Evolutionary conservation across 2,113 vertebrate genomes (phyloP), one percentile per base, ranked within the genome.

Genomic region (Shinisaurus crocodilurus): DNA sequence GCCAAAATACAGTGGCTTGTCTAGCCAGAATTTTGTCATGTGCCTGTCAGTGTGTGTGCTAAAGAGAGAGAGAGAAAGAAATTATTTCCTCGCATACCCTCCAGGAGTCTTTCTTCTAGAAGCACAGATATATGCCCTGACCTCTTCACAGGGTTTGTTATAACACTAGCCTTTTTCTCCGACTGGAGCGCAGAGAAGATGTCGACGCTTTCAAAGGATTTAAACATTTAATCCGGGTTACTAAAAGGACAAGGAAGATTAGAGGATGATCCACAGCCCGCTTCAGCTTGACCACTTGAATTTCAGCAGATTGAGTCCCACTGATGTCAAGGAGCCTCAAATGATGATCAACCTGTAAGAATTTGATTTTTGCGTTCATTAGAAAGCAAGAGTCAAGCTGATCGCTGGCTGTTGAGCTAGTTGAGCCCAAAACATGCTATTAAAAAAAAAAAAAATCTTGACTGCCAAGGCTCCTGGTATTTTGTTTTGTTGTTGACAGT

Each of bases 1-100:
- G 0, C 20, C 83, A 67, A 34, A 93, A 96, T 93, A 63, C 50
- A 91, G 82, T 76, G 88, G 9, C 16, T 76, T 90, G 60, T 91
- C 88, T 87, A 89, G 32, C 67, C 4, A 82, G 25, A 10, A 1
- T 88, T 94, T 92, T 82, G 16, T 23, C 45, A 29, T 82, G 25
- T 82, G 67, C 54, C 16, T 67, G 57, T 76, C 60, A 20, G 37
- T 50, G 54, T 85, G 45, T 20, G 43, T 3, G 3, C 25, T 5
- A 54, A 54, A 54, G 54, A 54, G 54, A 54, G 54, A 54, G 50
- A 54, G 54, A 54, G 54, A 54, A 65, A 88, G 25, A 8, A 63
- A 18, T 1, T 45, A 1, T 88, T 90, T 81, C 90, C 0, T 0
- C 4, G 5, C 89, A 91, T 88, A 87, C 37, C 20, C 79, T 94